A percentile compares a stretch with the other conserved stretches of the same genome.
Conservation (phyloP, 2,797 vertebrate genomes). For the Pseudomugil gertrudae region DNA sequence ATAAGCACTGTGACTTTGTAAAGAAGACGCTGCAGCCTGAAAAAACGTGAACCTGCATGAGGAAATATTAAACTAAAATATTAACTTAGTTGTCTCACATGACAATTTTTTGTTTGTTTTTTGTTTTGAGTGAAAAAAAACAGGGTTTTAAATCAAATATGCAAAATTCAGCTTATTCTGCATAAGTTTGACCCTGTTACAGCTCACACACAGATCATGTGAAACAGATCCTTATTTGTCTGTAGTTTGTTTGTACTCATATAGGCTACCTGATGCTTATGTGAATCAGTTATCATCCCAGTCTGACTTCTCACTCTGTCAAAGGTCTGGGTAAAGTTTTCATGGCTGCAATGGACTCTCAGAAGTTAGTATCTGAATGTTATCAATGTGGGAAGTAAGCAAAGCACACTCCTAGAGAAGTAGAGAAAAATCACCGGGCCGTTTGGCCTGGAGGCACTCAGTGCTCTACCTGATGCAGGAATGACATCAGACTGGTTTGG, state of each 20-base stretch:
- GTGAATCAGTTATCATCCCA: not conserved
- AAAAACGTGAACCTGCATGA: not conserved
- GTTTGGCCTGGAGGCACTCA: slow-evolving; percentile 78
- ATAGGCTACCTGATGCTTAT: not conserved
- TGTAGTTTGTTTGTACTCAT: not conserved
- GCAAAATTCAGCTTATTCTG: not conserved
- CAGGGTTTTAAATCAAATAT: not conserved
- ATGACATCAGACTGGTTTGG: slow-evolving; percentile 84
- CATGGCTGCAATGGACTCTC: not conserved
- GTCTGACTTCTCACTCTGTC: not conserved
- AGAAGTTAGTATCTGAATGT: slow-evolving; percentile 1
- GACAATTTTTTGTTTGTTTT: too few species aligned
- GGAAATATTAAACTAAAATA: not conserved
- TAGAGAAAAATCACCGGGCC: slow-evolving; percentile 62
- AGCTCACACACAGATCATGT: not conserved
- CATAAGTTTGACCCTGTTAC: not conserved
- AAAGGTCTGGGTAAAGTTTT: not conserved
- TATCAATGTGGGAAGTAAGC: slow-evolving; percentile 25
- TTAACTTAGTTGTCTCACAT: too few species aligned
- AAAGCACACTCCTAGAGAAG: slow-evolving; percentile 49
- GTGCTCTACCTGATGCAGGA: slow-evolving; percentile 79
- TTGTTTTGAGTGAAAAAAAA: fast-evolving
- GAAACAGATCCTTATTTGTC: not conserved
- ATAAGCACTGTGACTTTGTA: not conserved
- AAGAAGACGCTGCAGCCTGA: not conserved